Conservation (phyloP, 2,888 invertebrate genomes). For the Scotopteryx bipunctaria region DNA sequence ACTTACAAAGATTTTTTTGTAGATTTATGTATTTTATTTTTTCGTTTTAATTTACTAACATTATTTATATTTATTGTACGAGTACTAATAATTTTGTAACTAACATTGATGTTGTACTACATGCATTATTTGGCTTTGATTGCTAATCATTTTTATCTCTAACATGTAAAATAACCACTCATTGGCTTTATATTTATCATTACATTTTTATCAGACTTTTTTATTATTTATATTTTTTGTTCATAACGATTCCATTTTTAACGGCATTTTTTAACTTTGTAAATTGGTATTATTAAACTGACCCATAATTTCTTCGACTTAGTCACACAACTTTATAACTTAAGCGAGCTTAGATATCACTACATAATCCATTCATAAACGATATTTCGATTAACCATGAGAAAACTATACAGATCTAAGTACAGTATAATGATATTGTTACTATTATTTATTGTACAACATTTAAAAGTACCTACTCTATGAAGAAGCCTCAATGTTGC, state of each 20-base stretch:
- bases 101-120: slow-evolving; percentile 19
- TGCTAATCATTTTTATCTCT: slow-evolving; percentile 6
- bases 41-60: slow-evolving; percentile 3
- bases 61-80: neutral
- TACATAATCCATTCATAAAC: slow-evolving; percentile 27
- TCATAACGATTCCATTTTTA: slow-evolving; percentile 14
- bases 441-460: neutral
- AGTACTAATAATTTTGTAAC: slow-evolving; percentile 6
- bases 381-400: slow-evolving; percentile 33
- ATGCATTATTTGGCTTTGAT: neutral
- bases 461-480: neutral
- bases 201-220: neutral
- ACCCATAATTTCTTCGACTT: slow-evolving; percentile 58
- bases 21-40: slow-evolving; percentile 1
- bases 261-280: slow-evolving; percentile 28
- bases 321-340: slow-evolving; percentile 20
- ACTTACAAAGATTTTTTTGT: neutral
- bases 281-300: slow-evolving; percentile 43
- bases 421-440: slow-evolving; percentile 1
- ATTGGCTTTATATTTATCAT: slow-evolving; percentile 10
- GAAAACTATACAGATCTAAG: slow-evolving; percentile 64
- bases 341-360: slow-evolving; percentile 25
- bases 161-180: neutral
- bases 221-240: slow-evolving; percentile 3
- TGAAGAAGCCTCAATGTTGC: slow-evolving; percentile 3